Percentiles rank a stretch among this genome's conserved stretches.
phyloP scores from a whole-genome alignment of 1,140 invertebrate species.

The Leptinotarsa defecta region DNA sequence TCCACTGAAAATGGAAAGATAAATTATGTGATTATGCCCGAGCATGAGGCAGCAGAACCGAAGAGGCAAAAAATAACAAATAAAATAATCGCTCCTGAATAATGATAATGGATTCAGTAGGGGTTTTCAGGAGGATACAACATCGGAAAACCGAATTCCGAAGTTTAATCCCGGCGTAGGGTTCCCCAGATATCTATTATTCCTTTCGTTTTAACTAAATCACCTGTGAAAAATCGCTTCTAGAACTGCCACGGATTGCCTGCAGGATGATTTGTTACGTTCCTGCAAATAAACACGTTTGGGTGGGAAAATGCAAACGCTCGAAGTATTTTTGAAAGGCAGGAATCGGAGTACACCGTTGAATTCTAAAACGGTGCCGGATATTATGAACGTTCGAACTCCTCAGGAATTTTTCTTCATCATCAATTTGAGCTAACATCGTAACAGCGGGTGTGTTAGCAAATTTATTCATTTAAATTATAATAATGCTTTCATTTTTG shows the following conservation, averaged over 20 bases:
- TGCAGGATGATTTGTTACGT: slow-evolving; percentile 42
- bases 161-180: slow-evolving; percentile 37
- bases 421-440: too few relatives aligned
- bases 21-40: slow-evolving; percentile 9
- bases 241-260: slow-evolving; percentile 42
- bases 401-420: not conserved
- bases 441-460: too few relatives aligned
- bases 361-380: not conserved
- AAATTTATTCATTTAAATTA: too few relatives aligned
- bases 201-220: slow-evolving; percentile 46
- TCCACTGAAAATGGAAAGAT: not conserved
- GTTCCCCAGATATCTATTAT: slow-evolving; percentile 46
- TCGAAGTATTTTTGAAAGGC: not conserved
- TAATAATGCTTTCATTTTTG: too few relatives aligned
- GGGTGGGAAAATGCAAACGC: not conserved
- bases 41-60: not conserved
- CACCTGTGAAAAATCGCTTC: slow-evolving; percentile 48
- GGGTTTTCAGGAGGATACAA: slow-evolving; percentile 30
- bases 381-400: not conserved
- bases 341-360: not conserved
- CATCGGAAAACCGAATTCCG: slow-evolving; percentile 26
- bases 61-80: slow-evolving; percentile 4
- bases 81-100: slow-evolving; percentile 42
- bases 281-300: slow-evolving; percentile 42
- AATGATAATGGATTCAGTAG: slow-evolving; percentile 40